These are phyloP conservation scores for Dasypus novemcinctus DNA, from an alignment of 2,113 vertebrate genomes.

Conservation along the genomic window DNA sequence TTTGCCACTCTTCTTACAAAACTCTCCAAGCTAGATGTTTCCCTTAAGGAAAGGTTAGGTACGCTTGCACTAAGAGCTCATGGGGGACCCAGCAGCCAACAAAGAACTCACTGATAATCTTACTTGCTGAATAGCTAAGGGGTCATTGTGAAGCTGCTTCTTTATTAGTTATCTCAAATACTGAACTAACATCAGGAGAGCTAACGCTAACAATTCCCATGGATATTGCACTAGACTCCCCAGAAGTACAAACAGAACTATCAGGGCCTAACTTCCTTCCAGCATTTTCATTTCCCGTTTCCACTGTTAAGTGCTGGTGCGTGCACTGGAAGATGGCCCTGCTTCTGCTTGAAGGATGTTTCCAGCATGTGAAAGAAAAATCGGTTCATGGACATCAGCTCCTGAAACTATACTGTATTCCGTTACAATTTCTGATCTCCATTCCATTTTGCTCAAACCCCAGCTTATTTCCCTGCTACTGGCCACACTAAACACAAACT, in stretches of 20 bases:
- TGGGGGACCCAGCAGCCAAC: slow-evolving; percentile 96
- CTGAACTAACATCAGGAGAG: slow-evolving; percentile 98
- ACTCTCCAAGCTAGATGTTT: slow-evolving; percentile 98
- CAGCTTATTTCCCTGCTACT: slow-evolving; percentile 98
- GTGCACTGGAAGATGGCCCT: slow-evolving; percentile 92
- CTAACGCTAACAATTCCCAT: slow-evolving; percentile 99
- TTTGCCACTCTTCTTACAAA: slow-evolving; percentile 97
- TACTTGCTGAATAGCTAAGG: slow-evolving; percentile 94
- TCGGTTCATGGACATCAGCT: slow-evolving; percentile 91
- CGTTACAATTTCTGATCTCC: slow-evolving; percentile 91
- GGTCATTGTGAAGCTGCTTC: slow-evolving; percentile 94
- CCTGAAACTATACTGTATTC: slow-evolving; percentile 89
- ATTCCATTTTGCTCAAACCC: slow-evolving; percentile 92
- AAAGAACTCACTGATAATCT: slow-evolving; percentile 97
- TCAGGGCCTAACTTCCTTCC: slow-evolving; percentile 90
- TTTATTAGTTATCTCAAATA: slow-evolving; percentile 96
- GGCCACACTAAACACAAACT: slow-evolving; percentile 99
- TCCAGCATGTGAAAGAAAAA: slow-evolving; percentile 93
- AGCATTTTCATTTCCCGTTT: slow-evolving; percentile 86
- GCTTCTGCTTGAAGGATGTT: slow-evolving; percentile 87
- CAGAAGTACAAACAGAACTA: slow-evolving; percentile 85
- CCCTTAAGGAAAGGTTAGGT: slow-evolving; percentile 96
- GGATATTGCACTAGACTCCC: slow-evolving; percentile 93
- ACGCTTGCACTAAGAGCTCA: slow-evolving; percentile 99
- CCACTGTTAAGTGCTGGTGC: slow-evolving; percentile 92